phyloP scores from a whole-genome alignment of 2,113 vertebrate genomes.

The Rhynchopsitta pachyrhyncha region DNA sequence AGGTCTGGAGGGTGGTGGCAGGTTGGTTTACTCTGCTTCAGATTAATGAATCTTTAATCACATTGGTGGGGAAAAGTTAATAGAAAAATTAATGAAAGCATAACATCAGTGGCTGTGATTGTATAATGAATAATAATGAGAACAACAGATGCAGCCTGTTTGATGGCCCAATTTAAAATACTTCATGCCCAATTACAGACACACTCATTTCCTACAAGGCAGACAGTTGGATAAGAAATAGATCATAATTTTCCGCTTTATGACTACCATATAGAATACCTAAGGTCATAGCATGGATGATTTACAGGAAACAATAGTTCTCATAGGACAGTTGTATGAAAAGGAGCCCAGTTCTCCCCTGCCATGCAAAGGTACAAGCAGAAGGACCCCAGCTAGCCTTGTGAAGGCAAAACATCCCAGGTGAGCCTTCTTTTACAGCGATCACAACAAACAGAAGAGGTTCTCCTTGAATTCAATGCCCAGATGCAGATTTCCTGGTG shows the following conservation, averaged over 20 bases:
- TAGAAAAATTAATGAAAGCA: slow-evolving; percentile 69
- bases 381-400: background rate
- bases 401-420: background rate
- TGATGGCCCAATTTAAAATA: slow-evolving; percentile 53
- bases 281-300: background rate
- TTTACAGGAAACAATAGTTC: background rate
- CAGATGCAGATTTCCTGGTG: background rate
- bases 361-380: background rate
- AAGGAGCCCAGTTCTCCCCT: background rate
- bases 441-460: background rate
- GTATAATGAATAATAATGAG: slow-evolving; percentile 28
- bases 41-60: slow-evolving; percentile 68
- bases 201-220: slow-evolving; percentile 27
- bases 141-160: slow-evolving; percentile 39
- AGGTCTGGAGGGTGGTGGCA: background rate
- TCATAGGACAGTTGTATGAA: background rate
- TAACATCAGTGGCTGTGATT: background rate
- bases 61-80: slow-evolving; percentile 56
- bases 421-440: background rate
- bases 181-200: slow-evolving; percentile 57
- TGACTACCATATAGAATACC: background rate
- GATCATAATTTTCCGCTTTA: slow-evolving; percentile 18
- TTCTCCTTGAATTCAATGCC: background rate
- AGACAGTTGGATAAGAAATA: slow-evolving; percentile 11
- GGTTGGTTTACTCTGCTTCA: slow-evolving; percentile 20